phyloP scores from a whole-genome alignment of 1,140 invertebrate genomes.

The Berghia stephanieae region DNA sequence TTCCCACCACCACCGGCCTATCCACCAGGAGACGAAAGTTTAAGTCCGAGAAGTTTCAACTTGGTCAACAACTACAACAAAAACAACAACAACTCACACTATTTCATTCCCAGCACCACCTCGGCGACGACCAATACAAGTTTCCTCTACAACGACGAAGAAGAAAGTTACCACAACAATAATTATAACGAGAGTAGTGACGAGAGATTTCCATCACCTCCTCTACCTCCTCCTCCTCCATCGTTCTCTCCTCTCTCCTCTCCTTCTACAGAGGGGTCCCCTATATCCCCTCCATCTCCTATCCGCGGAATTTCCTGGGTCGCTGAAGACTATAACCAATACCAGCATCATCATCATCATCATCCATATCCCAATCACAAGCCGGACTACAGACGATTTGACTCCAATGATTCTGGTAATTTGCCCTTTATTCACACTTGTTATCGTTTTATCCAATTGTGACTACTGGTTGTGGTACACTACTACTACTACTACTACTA shows the following conservation, averaged over 20 bases:
- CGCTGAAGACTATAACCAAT: constrained; percentile 4
- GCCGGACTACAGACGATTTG: no score
- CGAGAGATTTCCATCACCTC: not conserved
- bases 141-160: not conserved
- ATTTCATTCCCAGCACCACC: not conserved
- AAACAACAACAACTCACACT: not conserved
- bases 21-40: constrained; percentile 5
- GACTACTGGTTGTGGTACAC: no score
- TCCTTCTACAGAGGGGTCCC: constrained; percentile 5
- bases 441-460: no score
- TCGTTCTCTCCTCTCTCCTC: not conserved
- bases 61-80: not conserved
- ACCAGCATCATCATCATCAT: no score
- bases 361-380: no score
- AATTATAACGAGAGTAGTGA: no score
- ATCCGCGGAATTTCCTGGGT: no score
- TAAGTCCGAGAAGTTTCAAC: no score
- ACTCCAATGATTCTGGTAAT: no score
- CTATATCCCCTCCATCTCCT: constrained; percentile 17
- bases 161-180: not conserved
- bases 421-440: no score
- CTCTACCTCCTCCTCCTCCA: not conserved
- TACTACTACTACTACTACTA: no score
- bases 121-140: not conserved
- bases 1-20: not conserved